A percentile compares a stretch with the other conserved stretches of the same genome.
These are phyloP conservation scores for Drosophila trapezifrons DNA, from an alignment of 1,140 invertebrate genomes.

Conservation along the genomic window DNA sequence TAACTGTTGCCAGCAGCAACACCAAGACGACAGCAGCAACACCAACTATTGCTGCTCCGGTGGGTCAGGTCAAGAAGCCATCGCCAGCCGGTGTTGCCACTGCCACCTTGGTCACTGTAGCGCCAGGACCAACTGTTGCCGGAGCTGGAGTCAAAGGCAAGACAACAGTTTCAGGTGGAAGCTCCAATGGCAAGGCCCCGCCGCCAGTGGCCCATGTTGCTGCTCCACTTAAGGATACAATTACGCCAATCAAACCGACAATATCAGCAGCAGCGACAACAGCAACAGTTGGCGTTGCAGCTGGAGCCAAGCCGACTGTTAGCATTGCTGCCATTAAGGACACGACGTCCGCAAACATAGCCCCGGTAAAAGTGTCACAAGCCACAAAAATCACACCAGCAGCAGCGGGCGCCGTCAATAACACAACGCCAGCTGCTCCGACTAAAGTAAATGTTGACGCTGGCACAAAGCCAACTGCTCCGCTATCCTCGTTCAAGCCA, in stretches of 20 bases:
- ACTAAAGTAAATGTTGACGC: conserved; percentile 30
- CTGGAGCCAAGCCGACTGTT: conserved; percentile 7
- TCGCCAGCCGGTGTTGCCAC: conserved; percentile 16
- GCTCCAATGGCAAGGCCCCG: not conserved
- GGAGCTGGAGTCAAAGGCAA: conserved; percentile 12
- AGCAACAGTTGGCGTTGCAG: conserved; percentile 3
- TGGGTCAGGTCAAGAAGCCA: conserved; percentile 12
- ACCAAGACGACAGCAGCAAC: not conserved
- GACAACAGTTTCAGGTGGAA: not conserved
- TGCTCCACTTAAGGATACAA: conserved; percentile 4
- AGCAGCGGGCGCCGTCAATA: conserved; percentile 8
- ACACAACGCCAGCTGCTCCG: conserved; percentile 17
- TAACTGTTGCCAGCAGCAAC: conserved; percentile 13
- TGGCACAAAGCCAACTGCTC: conserved; percentile 32
- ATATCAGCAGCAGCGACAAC: conserved; percentile 13
- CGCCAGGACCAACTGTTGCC: conserved; percentile 21
- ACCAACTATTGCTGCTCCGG: conserved; percentile 6
- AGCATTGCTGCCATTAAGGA: conserved; percentile 17
- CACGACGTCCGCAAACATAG: conserved; percentile 9
- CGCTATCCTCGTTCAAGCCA: conserved; percentile 16
- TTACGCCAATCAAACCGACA: conserved; percentile 24
- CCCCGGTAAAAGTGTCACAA: not conserved
- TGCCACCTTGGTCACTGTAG: conserved; percentile 14
- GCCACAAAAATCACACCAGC: conserved; percentile 26
- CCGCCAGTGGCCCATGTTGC: conserved; percentile 2